Evolutionary conservation across 1,140 invertebrate species (phyloP).

Genomic region (Lineus longissimus): DNA sequence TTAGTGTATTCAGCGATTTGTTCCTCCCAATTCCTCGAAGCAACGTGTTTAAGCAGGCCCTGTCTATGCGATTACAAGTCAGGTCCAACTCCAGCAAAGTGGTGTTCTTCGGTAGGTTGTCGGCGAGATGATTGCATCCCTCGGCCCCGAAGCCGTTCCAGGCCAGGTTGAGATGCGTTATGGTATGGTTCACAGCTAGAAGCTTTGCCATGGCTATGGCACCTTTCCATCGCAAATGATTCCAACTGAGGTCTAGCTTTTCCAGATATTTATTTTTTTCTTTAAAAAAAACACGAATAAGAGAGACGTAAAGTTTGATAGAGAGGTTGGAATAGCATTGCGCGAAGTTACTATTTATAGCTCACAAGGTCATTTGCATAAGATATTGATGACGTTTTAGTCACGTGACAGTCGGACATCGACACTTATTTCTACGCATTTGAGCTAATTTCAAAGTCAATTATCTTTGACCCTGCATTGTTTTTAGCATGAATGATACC

Average conservation of each 20-base stretch:
- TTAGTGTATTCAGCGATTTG: constrained; percentile 20
- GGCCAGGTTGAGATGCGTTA: constrained; percentile 33
- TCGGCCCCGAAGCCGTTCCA: constrained; percentile 46
- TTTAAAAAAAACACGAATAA: too few species aligned
- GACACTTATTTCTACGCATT: too few species aligned
- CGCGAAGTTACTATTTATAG: constrained; percentile 13
- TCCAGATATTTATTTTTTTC: constrained; percentile 23
- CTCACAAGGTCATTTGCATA: too few species aligned
- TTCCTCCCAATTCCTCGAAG: constrained; percentile 32
- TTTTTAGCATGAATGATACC: too few species aligned
- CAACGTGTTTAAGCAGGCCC: constrained; percentile 28
- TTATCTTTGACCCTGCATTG: too few species aligned
- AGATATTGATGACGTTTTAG: too few species aligned
- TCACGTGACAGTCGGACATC: too few species aligned
- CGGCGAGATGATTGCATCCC: constrained; percentile 34
- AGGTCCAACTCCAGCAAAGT: constrained; percentile 32
- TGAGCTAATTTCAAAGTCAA: too few species aligned
- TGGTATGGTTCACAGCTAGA: constrained; percentile 29
- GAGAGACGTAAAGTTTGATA: constrained; percentile 3
- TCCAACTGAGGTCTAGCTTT: constrained; percentile 34
- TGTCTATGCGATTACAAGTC: constrained; percentile 39
- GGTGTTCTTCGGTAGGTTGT: constrained; percentile 30
- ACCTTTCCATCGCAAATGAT: constrained; percentile 31
- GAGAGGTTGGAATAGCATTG: constrained; percentile 19
- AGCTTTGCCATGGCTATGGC: constrained; percentile 27